Evolutionary conservation across 2,888 invertebrate genomes (phyloP).

Genomic region (Thecocarcelia acutangulata): DNA sequence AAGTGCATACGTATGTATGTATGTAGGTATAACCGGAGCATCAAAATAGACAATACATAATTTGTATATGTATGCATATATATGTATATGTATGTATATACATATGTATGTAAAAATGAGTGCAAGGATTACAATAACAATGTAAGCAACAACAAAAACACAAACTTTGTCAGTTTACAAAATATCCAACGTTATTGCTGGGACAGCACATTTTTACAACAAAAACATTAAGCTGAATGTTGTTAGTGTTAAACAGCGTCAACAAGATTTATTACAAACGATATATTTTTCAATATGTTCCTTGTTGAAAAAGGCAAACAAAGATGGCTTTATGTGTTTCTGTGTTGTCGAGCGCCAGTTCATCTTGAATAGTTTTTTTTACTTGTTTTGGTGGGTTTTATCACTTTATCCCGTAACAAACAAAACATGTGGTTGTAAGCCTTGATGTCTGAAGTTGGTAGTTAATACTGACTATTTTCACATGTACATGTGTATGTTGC

Average conservation of each 20-base stretch:
- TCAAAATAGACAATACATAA: background rate
- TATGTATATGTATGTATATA: too few relatives aligned
- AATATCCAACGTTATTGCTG: slow-evolving; percentile 34
- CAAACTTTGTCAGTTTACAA: slow-evolving; percentile 38
- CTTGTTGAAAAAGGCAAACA: slow-evolving; percentile 15
- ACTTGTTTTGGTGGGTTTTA: slow-evolving; percentile 7
- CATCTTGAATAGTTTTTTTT: slow-evolving; percentile 3
- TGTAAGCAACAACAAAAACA: slow-evolving; percentile 32
- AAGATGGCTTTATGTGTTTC: background rate
- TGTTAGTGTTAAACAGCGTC: slow-evolving; percentile 54
- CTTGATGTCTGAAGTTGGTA: background rate
- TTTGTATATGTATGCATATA: too few relatives aligned
- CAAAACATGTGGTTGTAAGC: slow-evolving; percentile 22
- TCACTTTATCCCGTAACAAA: background rate
- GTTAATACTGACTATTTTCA: background rate
- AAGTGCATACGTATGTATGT: slow-evolving; percentile 2
- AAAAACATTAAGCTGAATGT: slow-evolving; percentile 21
- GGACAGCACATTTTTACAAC: background rate
- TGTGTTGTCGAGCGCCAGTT: background rate
- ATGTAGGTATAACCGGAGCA: too few relatives aligned
- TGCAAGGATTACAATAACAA: slow-evolving; percentile 32
- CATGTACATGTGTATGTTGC: background rate
- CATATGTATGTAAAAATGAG: too few relatives aligned
- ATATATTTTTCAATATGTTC: slow-evolving; percentile 52
- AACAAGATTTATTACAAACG: slow-evolving; percentile 62